Conservation (phyloP, 2,113 vertebrate species). For the Lichenostomus cassidix region DNA sequence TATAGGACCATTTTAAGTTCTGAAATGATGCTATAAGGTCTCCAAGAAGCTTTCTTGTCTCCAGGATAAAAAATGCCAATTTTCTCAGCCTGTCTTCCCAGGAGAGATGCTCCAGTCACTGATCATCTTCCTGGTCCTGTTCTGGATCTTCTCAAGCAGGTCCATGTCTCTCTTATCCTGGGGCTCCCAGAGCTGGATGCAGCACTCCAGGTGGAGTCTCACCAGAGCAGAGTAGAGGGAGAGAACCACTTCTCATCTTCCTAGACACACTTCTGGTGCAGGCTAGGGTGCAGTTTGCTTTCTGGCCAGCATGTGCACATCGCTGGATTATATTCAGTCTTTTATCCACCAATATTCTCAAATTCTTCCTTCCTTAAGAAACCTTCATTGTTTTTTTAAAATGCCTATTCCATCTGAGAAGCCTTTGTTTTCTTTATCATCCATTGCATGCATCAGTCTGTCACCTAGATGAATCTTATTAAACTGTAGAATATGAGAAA, state of each 20-base stretch:
- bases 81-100: neutral
- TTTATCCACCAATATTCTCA: neutral
- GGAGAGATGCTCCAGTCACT: neutral
- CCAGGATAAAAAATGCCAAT: neutral
- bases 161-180: neutral
- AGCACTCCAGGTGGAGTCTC: neutral
- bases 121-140: neutral
- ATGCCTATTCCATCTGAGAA: neutral
- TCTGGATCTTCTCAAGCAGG: neutral
- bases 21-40: accelerated
- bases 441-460: neutral
- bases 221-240: neutral
- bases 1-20: neutral
- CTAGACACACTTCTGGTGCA: neutral
- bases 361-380: neutral
- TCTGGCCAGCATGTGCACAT: neutral
- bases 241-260: neutral
- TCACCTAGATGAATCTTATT: neutral
- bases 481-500: neutral
- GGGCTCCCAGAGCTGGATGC: neutral
- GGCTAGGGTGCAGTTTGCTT: neutral
- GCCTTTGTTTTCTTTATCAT: neutral
- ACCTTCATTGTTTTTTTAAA: neutral
- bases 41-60: neutral
- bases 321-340: neutral